Conservation (phyloP, 2,797 vertebrate genomes). For the Scarus forsteni region DNA sequence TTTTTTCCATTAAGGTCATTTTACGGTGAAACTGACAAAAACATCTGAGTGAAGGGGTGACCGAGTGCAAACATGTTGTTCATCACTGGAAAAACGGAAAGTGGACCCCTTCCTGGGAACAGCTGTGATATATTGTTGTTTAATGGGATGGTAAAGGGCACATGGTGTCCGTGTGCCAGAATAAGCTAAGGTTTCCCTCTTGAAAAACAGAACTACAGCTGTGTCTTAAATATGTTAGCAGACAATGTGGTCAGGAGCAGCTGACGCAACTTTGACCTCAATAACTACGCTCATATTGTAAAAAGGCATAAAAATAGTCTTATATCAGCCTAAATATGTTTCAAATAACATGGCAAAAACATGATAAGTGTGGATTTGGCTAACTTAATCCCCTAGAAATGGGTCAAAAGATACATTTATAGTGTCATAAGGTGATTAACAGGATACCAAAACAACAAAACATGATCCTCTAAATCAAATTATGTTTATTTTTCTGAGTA, state of each 20-base stretch:
- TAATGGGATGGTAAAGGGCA: not conserved
- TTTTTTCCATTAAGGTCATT: not conserved
- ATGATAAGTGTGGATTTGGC: not conserved
- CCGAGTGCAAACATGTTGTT: slow-evolving; percentile 3
- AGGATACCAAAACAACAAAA: not conserved
- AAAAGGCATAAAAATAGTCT: not conserved
- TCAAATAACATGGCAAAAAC: not conserved
- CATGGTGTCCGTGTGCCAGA: not conserved
- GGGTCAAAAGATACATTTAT: not conserved
- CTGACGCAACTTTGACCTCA: not conserved
- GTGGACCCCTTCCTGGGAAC: not conserved
- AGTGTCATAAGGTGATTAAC: slow-evolving; percentile 3
- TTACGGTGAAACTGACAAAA: slow-evolving; percentile 28
- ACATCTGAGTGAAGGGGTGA: slow-evolving; percentile 5
- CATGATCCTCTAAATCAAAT: not conserved
- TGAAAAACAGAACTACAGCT: not conserved
- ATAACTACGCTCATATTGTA: not conserved
- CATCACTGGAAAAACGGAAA: slow-evolving; percentile 20
- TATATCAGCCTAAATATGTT: not conserved
- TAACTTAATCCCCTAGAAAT: not conserved
- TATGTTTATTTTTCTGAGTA: not conserved
- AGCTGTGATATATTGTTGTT: slow-evolving; percentile 5
- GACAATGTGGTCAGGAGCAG: not conserved
- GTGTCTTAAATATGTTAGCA: not conserved
- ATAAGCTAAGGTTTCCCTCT: slow-evolving; percentile 11